Base-by-base conservation (phyloP, 2,797 vertebrate species). In the Harpagifer antarcticus region DNA sequence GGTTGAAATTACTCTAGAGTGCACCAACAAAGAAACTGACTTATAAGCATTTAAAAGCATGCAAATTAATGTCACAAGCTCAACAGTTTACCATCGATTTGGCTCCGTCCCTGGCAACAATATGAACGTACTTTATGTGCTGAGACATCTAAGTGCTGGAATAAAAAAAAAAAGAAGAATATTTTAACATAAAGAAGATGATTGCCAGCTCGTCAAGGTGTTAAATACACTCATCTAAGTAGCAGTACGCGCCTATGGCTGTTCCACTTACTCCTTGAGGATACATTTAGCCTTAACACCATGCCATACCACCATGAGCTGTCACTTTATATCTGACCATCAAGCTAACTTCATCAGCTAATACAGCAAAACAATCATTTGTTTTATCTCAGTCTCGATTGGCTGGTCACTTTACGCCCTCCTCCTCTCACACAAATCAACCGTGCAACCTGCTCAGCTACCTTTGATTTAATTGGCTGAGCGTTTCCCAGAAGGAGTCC, bases 391-490 rank as follows among this genome's bases (percentile, higher is more conserved):
- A 72, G 11, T 47, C 55, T 50, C 23, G 62, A 79, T 43, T 66
- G 67, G 59, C 62, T 71, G 12, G 63, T 33, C 19, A 58, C 37
- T 43, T 20, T 16, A 4, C 2, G 9, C 1, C 56, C 33, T 56
- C 23, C 42, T 50, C 13, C 56, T 62, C 33, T 53, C n/a, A 43
- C 33, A 0, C 16, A 3, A 44, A 63, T 33, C 3, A 31, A 47
- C 42, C 1, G 2, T 6, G 47, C 0, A 6, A 72, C 72, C 68
- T 67, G 68, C 58, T 76, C 43, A 23, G 57, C 60, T 59, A 20
- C 53, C 31, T 69, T 61, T 74, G 52, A 55, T 69, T 76, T 80
- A 72, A 73, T 65, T 58, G 57, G 53, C 42, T 37, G 40, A 55
- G 27, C 0, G 27, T 80, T 68, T 62, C 67, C 72, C 53, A 40